Evolutionary conservation across 2,797 vertebrate genomes (phyloP).

Genomic region (Melanotaenia pygmaea): DNA sequence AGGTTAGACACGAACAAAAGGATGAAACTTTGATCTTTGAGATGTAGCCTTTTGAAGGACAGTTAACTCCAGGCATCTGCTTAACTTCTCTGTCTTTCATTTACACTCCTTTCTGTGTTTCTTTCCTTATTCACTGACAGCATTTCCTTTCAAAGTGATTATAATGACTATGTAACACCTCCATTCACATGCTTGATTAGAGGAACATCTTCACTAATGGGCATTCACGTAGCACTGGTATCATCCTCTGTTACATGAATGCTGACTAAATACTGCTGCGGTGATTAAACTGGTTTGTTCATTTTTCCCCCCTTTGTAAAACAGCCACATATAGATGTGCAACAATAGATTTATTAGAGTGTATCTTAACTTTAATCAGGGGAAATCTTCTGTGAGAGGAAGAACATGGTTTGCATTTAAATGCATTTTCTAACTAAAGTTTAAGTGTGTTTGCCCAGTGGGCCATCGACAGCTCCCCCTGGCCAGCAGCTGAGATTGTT

Average conservation of each 20-base stretch:
- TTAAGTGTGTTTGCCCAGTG: background rate
- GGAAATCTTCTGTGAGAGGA: conserved; percentile 6
- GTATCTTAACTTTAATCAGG: conserved; percentile 13
- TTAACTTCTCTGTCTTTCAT: background rate
- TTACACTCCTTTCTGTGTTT: background rate
- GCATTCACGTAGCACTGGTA: background rate
- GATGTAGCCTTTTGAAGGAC: background rate
- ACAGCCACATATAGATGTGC: background rate
- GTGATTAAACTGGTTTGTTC: conserved; percentile 27
- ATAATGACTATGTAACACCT: conserved; percentile 24
- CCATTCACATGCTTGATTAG: conserved; percentile 38
- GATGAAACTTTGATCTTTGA: background rate
- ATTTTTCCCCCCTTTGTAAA: conserved; percentile 23
- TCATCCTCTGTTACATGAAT: conserved; percentile 19
- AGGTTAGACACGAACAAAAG: background rate
- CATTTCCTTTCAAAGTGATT: conserved; percentile 22
- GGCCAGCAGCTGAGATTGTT: conserved; percentile 46
- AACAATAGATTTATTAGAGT: background rate
- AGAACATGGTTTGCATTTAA: conserved; percentile 7
- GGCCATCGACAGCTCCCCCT: conserved; percentile 17
- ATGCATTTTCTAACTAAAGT: background rate
- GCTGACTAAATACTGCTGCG: conserved; percentile 5
- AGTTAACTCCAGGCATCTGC: background rate
- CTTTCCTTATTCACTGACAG: conserved; percentile 6
- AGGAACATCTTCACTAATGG: conserved; percentile 2